phyloP scores from a whole-genome alignment of 2,113 vertebrate species.

The Mastomys coucha region DNA sequence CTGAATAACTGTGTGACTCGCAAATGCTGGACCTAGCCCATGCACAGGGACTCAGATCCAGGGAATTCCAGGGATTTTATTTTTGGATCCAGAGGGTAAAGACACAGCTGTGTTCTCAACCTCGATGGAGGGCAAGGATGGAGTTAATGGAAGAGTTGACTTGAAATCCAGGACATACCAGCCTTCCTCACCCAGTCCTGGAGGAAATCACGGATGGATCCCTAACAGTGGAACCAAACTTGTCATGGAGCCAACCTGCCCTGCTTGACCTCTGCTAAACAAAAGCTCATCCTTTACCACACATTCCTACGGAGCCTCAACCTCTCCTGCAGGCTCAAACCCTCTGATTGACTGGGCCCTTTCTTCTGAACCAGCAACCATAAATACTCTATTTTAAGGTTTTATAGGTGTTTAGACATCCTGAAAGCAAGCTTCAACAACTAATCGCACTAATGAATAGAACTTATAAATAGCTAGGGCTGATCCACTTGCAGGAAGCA shows the following conservation, averaged over 20 bases:
- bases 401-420: not conserved
- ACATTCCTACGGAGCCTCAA: not conserved
- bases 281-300: too few species aligned
- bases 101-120: not conserved
- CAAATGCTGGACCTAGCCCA: not conserved
- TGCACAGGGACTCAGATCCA: fast-evolving
- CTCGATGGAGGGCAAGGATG: not conserved
- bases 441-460: not conserved
- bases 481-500: not conserved
- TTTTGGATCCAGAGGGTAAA: not conserved
- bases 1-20: not conserved
- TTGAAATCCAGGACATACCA: fast-evolving
- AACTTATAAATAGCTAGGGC: not conserved
- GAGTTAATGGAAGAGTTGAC: too few species aligned
- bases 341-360: too few species aligned
- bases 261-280: too few species aligned
- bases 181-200: too few species aligned
- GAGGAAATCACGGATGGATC: too few species aligned
- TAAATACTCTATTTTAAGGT: not conserved
- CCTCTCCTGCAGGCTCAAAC: not conserved
- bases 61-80: not conserved
- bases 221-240: not conserved
- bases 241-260: not conserved
- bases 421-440: not conserved
- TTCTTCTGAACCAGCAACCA: not conserved